Base-by-base conservation (phyloP, 2,888 invertebrate genomes). In the Agrochola lota region DNA sequence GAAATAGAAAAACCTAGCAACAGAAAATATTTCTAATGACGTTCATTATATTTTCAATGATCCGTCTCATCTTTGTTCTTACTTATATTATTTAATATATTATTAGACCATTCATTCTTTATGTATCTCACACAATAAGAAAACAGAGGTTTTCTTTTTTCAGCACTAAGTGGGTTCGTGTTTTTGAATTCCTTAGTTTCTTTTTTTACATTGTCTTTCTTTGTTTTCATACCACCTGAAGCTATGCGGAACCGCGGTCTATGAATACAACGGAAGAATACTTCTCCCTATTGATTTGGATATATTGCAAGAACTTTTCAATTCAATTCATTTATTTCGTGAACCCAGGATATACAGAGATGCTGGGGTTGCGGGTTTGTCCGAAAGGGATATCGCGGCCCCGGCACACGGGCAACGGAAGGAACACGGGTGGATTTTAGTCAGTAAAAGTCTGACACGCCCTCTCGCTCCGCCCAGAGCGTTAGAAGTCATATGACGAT, bases 151-250 rank as follows among this genome's bases (percentile, higher is more conserved):
- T 64, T 59, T 77, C 35, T 30, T 17, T 59, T 49, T 74, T 52
- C 60, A 43, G 17, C 17, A 52, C 40, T 62, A 62, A 77, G 23
- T 77, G 26, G 46, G 64, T 12, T 15, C 77, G 17, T 64, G 78
- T 77, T 76, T 71, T 46, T 55, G 0, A 77, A 77, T 55, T 55
- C 7, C 23, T 64, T 23, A 35, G 26, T 76, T 55, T 5, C 9
- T 26, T 55, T 77, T 76, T 43, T 63, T 55, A 52, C 40, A n/a
- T 62, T 43, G 12, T 20, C 17, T 75, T 52, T 52, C 52, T 46
- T 35, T 76, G 62, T 76, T 63, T 72, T 30, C 5, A 15, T 40
- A 46, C 6, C 11, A 64, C 46, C 43, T 77, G n/a, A 43, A 77
- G 52, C 17, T 64, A 64, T 23, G 5, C 4, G 43, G 7, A 43